These are phyloP conservation scores for Henricia sp. DNA, from an alignment of 53 echinoderm and acorn worm genomes.

Conservation along the genomic window DNA sequence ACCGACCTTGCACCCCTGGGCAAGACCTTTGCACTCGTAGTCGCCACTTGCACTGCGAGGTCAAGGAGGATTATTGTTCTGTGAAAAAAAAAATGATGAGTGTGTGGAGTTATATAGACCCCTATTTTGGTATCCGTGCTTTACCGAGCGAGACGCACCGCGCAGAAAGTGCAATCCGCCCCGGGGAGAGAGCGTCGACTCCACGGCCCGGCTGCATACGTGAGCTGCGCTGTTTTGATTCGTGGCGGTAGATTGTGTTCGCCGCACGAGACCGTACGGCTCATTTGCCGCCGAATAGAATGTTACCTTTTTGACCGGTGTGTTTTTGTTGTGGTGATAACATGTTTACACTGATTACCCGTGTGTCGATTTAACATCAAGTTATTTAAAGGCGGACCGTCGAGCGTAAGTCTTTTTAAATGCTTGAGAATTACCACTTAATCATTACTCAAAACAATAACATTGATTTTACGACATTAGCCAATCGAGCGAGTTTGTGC, in stretches of 20 bases:
- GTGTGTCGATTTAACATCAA: constrained; percentile 20
- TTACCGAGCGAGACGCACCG: constrained; percentile 15
- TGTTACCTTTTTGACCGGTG: constrained; percentile 40
- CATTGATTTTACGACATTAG: too few relatives aligned
- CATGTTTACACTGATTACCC: constrained; percentile 39
- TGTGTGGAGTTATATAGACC: too few relatives aligned
- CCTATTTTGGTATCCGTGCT: constrained; percentile 17
- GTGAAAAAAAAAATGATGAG: constrained; percentile 3
- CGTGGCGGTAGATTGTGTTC: constrained; percentile 32
- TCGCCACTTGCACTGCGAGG: constrained; percentile 15
- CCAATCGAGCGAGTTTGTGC: too few relatives aligned
- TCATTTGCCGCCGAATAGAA: constrained; percentile 1
- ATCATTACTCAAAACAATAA: too few relatives aligned
- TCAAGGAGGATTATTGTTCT: constrained; percentile 3
- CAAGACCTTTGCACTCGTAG: constrained; percentile 19
- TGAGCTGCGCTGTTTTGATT: constrained; percentile 45
- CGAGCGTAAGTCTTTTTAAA: too few relatives aligned
- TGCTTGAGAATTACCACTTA: too few relatives aligned
- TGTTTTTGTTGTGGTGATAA: constrained; percentile 27
- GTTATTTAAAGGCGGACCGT: too few relatives aligned
- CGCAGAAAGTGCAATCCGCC: constrained; percentile 31
- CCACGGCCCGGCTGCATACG: constrained; percentile 19
- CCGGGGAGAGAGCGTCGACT: constrained; percentile 27
- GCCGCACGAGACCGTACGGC: constrained; percentile 7
- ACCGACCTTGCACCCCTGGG: constrained; percentile 32